Percentiles rank a stretch among this genome's conserved stretches.
These are phyloP conservation scores for Chrysochloris asiatica DNA, from an alignment of 2,113 vertebrate species.

Conservation along the genomic window DNA sequence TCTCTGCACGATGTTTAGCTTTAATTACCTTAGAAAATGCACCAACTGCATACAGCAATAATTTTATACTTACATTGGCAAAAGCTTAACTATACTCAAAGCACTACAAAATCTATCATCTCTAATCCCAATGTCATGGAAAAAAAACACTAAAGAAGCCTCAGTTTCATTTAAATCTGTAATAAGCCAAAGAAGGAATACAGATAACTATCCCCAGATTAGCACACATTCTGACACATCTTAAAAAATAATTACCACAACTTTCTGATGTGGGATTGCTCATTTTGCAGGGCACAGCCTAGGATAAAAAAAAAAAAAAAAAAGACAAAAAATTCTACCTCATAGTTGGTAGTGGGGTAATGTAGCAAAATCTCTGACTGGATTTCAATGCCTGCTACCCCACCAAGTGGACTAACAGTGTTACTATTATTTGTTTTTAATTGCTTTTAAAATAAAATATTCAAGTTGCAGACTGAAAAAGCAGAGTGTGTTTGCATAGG, in stretches of 20 bases:
- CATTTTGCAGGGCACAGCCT: constrained; percentile 79
- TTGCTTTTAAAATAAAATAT: constrained; percentile 69
- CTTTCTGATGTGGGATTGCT: constrained; percentile 76
- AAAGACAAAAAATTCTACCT: constrained; percentile 50
- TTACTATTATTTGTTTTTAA: constrained; percentile 84
- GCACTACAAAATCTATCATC: constrained; percentile 73
- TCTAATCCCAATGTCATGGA: constrained; percentile 67
- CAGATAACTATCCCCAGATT: constrained; percentile 78
- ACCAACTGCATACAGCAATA: constrained; percentile 69
- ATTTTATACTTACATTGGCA: constrained; percentile 75
- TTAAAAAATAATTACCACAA: constrained; percentile 78
- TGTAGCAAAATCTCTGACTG: constrained; percentile 55
- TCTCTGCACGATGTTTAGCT: constrained; percentile 51
- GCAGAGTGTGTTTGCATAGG: constrained; percentile 71
- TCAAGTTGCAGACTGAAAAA: constrained; percentile 34
- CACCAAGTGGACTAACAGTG: constrained; percentile 94
- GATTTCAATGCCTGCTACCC: constrained; percentile 90
- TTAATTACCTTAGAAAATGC: constrained; percentile 74
- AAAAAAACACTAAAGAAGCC: constrained; percentile 74
- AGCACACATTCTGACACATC: constrained; percentile 65
- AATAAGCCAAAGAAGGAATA: constrained; percentile 79
- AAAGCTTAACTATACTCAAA: constrained; percentile 71
- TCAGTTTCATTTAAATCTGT: constrained; percentile 76
- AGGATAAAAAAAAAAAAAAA: constrained; percentile 72
- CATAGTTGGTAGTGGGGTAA: constrained; percentile 56